Base-by-base conservation (phyloP, 2,888 invertebrate species). In the Eristalis arbustorum region DNA sequence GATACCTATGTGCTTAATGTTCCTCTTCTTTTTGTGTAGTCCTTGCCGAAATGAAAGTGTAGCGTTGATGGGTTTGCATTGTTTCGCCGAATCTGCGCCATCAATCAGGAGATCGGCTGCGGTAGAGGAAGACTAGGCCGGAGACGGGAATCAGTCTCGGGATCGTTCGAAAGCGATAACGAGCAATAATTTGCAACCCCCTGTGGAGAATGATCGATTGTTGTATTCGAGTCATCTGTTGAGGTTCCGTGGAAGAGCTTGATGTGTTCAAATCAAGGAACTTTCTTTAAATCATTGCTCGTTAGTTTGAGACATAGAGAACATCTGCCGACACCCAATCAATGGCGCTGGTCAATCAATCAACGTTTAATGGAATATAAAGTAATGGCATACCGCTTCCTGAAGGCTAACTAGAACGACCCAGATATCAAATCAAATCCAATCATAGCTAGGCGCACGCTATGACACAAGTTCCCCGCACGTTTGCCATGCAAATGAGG, bases 41-140 rank as follows among this genome's bases (percentile, higher is more conserved):
- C 74, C 64, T 81, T 69, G 40, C 49, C n/a, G 23, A 28, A 62
- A 77, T 82, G 71, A 61, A 61, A 76, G 56, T 76, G 42, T 25
- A 67, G 31, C 31, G 40, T 25, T 40, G 49, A 76, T 62, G 76
- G 6, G 6, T 31, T 34, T 68, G 37, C 25, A 31, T 68, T 73
- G 67, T 63, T 69, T 23, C 59, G 11, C 4, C 25, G 25, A 59
- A 59, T 59, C 25, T 25, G 25, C 13, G 4, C 25, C 13, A 59
- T 59, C 59, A 59, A 25, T 59, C 25, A 59, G 8, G 6, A 49
- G 59, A 59, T 13, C 14, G 14, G 59, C 13, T 23, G 25, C 25
- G 25, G 25, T 25, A 4, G 49, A 18, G 4, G 18, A 0, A 8
- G 18, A 18, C 18, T 18, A 8, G 18, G 5, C 5, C 5, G n/a